Conservation (phyloP, 1,140 invertebrate species). For the Gerris buenoi region DNA sequence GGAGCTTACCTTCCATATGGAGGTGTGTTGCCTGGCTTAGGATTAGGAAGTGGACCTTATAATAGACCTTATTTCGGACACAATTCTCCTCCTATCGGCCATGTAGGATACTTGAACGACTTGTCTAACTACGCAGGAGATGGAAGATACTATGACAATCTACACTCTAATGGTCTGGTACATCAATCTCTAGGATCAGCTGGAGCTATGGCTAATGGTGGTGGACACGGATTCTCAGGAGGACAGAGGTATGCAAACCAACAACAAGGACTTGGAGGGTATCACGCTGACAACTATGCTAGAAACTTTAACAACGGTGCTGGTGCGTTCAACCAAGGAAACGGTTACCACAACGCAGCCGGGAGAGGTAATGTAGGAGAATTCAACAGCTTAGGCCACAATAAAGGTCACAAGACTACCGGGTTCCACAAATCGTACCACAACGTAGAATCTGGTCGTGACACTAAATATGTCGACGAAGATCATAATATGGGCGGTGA, state of each 20-base stretch:
- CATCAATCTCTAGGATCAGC: background rate
- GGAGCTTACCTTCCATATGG: background rate
- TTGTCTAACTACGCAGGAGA: background rate
- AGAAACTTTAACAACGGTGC: background rate
- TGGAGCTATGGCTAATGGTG: background rate
- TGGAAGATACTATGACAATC: background rate
- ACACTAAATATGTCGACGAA: constrained; percentile 54
- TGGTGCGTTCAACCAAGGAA: background rate
- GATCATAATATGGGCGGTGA: constrained; percentile 39
- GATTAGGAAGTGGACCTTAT: background rate
- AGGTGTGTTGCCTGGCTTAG: background rate
- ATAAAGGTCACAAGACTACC: constrained; percentile 48
- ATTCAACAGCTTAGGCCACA: constrained; percentile 28
- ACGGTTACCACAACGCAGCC: background rate
- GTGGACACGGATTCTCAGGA: background rate
- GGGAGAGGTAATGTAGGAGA: constrained; percentile 7
- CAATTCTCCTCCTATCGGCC: background rate
- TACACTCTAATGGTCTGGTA: background rate
- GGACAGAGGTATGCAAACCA: background rate
- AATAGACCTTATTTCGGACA: background rate
- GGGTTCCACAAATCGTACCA: constrained; percentile 54
- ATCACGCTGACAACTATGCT: background rate
- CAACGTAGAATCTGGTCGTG: constrained; percentile 59
- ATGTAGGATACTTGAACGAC: background rate
- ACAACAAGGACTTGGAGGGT: constrained; percentile 3